Conservation (phyloP, 2,888 invertebrate species). For the Scrobipalpa atriplicella region DNA sequence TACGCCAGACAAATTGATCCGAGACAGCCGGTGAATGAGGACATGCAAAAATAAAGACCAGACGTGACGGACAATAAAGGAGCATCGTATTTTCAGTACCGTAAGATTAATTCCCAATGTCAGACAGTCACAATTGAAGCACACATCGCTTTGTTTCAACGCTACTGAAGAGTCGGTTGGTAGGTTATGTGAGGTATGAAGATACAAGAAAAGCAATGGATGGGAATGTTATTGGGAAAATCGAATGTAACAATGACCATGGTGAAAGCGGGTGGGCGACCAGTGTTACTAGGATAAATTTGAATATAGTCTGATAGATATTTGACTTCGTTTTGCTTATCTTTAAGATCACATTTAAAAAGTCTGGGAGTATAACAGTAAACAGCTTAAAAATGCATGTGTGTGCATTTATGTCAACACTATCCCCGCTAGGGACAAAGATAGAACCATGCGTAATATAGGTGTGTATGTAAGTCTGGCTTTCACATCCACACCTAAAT, state of each 20-base stretch:
- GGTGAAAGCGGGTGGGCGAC: conserved; percentile 46
- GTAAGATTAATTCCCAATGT: conserved; percentile 29
- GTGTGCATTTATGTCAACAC: too few species aligned
- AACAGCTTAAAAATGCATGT: too few species aligned
- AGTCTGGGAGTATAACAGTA: too few species aligned
- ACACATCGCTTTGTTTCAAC: neutral
- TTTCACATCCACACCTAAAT: too few species aligned
- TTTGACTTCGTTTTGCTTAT: too few species aligned
- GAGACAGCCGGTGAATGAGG: conserved; percentile 19
- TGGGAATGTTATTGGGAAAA: neutral
- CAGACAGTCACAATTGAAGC: neutral
- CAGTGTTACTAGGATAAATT: too few species aligned
- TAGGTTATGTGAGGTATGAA: neutral
- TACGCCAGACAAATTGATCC: neutral
- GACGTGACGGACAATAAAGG: conserved; percentile 29
- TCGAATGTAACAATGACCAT: too few species aligned
- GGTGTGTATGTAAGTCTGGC: too few species aligned
- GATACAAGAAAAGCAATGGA: conserved; percentile 36
- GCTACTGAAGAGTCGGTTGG: conserved; percentile 7
- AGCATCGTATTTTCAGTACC: conserved; percentile 31
- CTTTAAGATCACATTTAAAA: too few species aligned
- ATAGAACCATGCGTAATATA: too few species aligned
- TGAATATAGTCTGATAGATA: too few species aligned
- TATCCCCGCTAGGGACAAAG: too few species aligned
- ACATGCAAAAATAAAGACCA: conserved; percentile 28